Base-by-base conservation (phyloP, 2,113 vertebrate genomes). In the Cynopterus brachyotis region DNA sequence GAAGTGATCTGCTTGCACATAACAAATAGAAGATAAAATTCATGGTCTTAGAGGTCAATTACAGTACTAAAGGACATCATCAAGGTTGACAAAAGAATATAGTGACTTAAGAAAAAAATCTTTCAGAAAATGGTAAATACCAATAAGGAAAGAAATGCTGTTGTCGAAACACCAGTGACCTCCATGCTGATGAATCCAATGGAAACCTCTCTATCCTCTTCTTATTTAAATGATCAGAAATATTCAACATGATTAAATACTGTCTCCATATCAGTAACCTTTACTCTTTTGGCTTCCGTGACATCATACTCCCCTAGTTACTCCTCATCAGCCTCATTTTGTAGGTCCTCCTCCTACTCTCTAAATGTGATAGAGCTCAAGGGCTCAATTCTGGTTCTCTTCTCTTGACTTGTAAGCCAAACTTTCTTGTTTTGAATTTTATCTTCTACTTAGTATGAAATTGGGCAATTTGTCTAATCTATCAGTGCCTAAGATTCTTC, bases 111-210 rank as follows among this genome's bases (percentile, higher is more conserved):
- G 40, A 85, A 17, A 8, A 22, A 40, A 89, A 19, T 78, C 66
- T 78, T 83, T 72, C 60, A 37, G 70, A 84, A 95, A 90, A 88
- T 79, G 37, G 9, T 75, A 81, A 96, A 57, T 53, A 94, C 17
- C 78, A 69, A 35, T 83, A 83, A 81, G 40, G 19, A 91, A 60
- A 22, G 11, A 91, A 62, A 24, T 81, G 30, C 22, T 91, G 15
- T 91, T 64, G 20, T 66, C 19, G 69, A 45, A 73, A 62, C 45
- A 89, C 28, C 37, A 81, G 62, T 60, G 59, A 91, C 20, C 7
- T 81, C 35, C n/a, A 91, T 76, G 76, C 53, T 93, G 53, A 88
- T 17, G 28, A 88, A 94, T 72, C 35, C 67, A 86, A 1, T 45
- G 35, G 62, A 91, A 96, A 91, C 2, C 15, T 70, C 37, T 85